Evolutionary conservation across 2,888 invertebrate species (phyloP).

Genomic region (Kryphioiulus occultus): DNA sequence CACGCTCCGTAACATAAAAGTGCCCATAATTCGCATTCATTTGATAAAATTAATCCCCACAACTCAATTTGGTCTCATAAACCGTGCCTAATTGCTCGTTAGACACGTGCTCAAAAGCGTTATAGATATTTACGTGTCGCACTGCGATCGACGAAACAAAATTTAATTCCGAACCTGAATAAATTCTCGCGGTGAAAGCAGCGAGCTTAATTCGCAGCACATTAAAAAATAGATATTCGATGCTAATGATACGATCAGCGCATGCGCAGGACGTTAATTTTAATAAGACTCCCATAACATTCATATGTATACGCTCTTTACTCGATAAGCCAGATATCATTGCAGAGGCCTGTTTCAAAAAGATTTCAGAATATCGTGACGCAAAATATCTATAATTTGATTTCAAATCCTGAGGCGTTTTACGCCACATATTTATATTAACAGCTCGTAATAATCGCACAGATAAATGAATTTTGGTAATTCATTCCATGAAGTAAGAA

Average conservation of each 20-base stretch:
- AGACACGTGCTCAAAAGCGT: conserved; percentile 30
- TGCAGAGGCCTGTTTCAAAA: no score
- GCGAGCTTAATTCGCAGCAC: not conserved
- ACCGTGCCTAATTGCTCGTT: conserved; percentile 12
- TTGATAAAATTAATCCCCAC: conserved; percentile 10
- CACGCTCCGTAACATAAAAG: not conserved
- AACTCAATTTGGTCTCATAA: not conserved
- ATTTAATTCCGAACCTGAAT: not conserved
- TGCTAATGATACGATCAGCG: not conserved
- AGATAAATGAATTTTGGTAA: no score
- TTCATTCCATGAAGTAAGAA: no score
- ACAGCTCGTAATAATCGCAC: no score
- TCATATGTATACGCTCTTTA: no score
- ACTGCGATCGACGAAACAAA: not conserved
- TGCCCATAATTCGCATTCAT: not conserved
- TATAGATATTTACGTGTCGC: not conserved
- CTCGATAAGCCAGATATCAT: no score
- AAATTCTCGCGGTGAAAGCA: not conserved
- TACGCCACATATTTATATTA: no score
- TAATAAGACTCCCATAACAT: not conserved
- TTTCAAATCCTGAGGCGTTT: no score
- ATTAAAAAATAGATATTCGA: conserved; percentile 17
- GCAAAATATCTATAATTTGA: no score
- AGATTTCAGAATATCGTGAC: no score
- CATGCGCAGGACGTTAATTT: not conserved